Percentiles rank a stretch among this genome's conserved stretches.
These are phyloP conservation scores for Etheostoma spectabile DNA, from an alignment of 2,113 vertebrate species.

Conservation along the genomic window DNA sequence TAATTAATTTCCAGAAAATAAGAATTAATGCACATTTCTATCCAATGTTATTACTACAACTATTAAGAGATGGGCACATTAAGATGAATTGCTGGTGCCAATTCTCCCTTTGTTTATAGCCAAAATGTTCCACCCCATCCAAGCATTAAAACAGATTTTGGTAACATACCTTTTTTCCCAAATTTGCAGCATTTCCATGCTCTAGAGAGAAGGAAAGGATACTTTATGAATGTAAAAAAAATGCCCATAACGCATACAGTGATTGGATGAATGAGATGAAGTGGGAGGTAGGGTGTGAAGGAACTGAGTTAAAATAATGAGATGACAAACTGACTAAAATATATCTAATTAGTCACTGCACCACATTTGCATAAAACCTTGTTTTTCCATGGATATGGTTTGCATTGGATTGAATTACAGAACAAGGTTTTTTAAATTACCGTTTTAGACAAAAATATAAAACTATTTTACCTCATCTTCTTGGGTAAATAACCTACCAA, in stretches of 20 bases:
- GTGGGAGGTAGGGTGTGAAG: background rate
- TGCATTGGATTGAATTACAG: background rate
- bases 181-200: background rate
- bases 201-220: background rate
- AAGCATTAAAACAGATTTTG: too few species aligned
- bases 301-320: background rate
- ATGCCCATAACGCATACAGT: background rate
- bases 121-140: too few species aligned
- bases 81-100: background rate
- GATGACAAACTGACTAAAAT: background rate
- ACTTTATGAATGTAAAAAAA: background rate
- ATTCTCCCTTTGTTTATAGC: background rate
- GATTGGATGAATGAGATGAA: background rate
- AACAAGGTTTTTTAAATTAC: background rate
- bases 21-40: background rate
- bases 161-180: background rate
- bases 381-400: background rate
- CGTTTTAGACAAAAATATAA: background rate
- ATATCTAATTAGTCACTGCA: slow-evolving; percentile 9
- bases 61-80: background rate
- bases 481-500: background rate
- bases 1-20: background rate
- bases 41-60: background rate
- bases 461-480: background rate
- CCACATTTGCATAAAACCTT: slow-evolving; percentile 13